Evolutionary conservation across 2,888 invertebrate species (phyloP).

Genomic region (Diaphora mendica): DNA sequence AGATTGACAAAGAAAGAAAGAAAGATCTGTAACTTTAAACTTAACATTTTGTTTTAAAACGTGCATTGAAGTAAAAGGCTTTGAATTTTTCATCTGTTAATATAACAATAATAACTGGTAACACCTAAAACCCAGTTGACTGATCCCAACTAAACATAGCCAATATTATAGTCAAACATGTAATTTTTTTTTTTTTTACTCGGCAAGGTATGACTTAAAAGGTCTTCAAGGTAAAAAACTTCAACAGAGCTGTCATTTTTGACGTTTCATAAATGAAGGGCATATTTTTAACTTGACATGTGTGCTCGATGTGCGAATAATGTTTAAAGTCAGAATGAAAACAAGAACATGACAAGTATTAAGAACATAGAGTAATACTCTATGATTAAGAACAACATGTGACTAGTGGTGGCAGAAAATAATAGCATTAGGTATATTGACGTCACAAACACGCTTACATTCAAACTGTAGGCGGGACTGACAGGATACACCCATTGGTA

Average conservation of each 20-base stretch:
- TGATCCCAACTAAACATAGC: no score
- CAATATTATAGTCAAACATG: no score
- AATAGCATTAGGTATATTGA: conserved; percentile 44
- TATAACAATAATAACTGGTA: no score
- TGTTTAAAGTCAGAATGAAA: background rate
- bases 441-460: conserved; percentile 21
- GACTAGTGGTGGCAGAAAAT: conserved; percentile 21
- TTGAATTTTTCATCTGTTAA: no score
- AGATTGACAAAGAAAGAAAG: no score
- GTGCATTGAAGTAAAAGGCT: no score
- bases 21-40: no score
- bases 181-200: no score
- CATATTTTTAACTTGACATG: background rate
- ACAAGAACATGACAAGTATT: background rate
- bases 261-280: background rate
- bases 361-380: no score
- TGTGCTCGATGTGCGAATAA: no score
- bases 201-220: background rate
- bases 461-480: background rate
- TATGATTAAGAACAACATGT: background rate
- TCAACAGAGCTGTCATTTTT: background rate
- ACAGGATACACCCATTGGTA: conserved; percentile 13
- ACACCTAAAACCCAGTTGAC: no score
- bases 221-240: background rate
- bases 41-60: no score